These are phyloP conservation scores for Drosophila suboccidentalis DNA, from an alignment of 2,888 invertebrate genomes.

Conservation along the genomic window DNA sequence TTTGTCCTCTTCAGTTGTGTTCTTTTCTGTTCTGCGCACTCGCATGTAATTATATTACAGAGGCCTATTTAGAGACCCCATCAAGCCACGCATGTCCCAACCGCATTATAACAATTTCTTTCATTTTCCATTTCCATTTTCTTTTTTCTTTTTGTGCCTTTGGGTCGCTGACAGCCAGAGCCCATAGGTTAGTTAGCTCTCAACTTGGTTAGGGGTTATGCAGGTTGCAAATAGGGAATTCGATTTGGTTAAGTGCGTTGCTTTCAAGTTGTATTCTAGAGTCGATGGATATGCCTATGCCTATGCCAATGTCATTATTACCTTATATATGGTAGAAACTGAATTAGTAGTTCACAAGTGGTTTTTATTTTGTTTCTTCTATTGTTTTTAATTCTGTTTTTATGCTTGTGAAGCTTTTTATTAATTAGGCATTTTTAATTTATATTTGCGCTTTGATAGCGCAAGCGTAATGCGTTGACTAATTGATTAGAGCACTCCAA, in stretches of 20 bases:
- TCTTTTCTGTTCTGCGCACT: conserved; percentile 54
- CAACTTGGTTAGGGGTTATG: conserved; percentile 33
- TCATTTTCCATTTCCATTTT: conserved; percentile 28
- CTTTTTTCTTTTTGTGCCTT: conserved; percentile 20
- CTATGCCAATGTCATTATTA: conserved; percentile 9
- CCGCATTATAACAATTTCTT: conserved; percentile 73
- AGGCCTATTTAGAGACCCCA: conserved; percentile 61
- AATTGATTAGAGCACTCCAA: conserved; percentile 50
- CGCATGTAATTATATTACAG: conserved; percentile 73
- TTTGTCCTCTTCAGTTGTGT: conserved; percentile 40
- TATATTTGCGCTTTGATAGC: conserved; percentile 58
- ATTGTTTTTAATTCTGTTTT: conserved; percentile 28
- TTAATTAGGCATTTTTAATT: conserved; percentile 64
- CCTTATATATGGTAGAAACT: conserved; percentile 47
- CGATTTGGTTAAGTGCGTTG: conserved; percentile 79
- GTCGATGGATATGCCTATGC: conserved; percentile 3
- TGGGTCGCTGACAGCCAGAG: conserved; percentile 12
- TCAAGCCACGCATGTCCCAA: conserved; percentile 71
- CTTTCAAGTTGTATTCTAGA: conserved; percentile 10
- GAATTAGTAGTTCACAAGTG: conserved; percentile 68
- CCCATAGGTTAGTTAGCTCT: conserved; percentile 47
- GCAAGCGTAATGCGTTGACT: conserved; percentile 47
- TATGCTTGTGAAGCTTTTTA: conserved; percentile 62
- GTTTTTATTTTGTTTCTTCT: conserved; percentile 21
- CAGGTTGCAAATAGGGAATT: conserved; percentile 64